A percentile compares a stretch with the other conserved stretches of the same genome.
phyloP scores from a whole-genome alignment of 2,113 vertebrate genomes.

The Chionodraco myersi region DNA sequence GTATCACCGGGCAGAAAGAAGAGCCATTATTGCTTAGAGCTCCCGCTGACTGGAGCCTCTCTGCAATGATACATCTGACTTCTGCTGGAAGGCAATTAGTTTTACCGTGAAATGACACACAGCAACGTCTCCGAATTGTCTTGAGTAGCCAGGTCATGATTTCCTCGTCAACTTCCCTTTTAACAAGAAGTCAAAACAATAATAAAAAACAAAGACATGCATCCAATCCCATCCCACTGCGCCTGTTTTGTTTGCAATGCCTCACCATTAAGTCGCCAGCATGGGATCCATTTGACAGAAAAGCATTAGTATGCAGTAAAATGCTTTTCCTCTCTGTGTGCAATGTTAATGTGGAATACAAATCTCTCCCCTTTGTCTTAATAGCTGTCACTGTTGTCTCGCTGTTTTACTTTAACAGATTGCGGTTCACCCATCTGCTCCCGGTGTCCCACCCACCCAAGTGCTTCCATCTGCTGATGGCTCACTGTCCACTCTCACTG shows the following conservation, averaged over 20 bases:
- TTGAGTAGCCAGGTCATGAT: too few relatives aligned
- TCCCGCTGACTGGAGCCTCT: too few relatives aligned
- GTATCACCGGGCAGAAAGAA: too few relatives aligned
- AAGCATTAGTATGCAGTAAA: constrained; percentile 62
- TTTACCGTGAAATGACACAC: too few relatives aligned
- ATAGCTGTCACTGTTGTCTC: constrained; percentile 59
- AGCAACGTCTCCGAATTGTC: too few relatives aligned
- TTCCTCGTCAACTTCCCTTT: too few relatives aligned
- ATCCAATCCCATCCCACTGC: constrained; percentile 13
- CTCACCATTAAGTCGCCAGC: constrained; percentile 53
- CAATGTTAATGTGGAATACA: constrained; percentile 34
- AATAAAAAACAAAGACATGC: neutral
- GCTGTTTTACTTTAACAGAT: constrained; percentile 66
- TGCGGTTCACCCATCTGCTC: constrained; percentile 48
- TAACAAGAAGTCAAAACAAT: neutral
- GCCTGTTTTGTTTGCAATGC: constrained; percentile 47
- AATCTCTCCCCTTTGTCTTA: constrained; percentile 24
- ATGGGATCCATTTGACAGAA: constrained; percentile 61
- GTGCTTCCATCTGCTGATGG: constrained; percentile 57
- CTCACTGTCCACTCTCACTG: constrained; percentile 51
- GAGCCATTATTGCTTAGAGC: neutral
- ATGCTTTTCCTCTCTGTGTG: constrained; percentile 61
- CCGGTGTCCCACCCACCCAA: constrained; percentile 57
- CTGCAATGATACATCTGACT: too few relatives aligned
- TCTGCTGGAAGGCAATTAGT: too few relatives aligned